Evolutionary conservation across 2,113 vertebrate species (phyloP), one percentile per base, ranked within the genome.

Genomic region (Xiphophorus maculatus): DNA sequence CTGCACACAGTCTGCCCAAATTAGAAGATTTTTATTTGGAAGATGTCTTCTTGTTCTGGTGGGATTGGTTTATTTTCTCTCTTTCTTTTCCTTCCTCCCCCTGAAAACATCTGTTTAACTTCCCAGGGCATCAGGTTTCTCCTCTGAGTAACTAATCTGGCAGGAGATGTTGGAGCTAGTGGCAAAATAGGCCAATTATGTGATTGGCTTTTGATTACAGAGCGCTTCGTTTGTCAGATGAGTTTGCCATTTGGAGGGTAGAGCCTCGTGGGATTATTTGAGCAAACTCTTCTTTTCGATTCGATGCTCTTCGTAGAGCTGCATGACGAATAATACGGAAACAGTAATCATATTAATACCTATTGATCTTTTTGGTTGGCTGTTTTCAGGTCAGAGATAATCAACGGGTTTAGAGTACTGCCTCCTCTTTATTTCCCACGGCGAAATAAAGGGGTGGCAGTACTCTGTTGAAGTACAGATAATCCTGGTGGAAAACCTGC

Each of bases 141-240:
- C 68, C 84, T 82, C 81, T 32, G 76, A 88, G 90, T 87, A 74
- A 78, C 83, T 88, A 84, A 90, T 93, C 91, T 93, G 90, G 76
- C 84, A 89, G 90, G 90, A 90, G 90, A 89, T 80, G 86, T 85
- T 87, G 90, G 90, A 91, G 89, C 90, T 91, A 80, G 90, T 92
- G 90, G 91, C 89, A 90, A 94, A 94, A 91, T 87, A 72, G 88
- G 79, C 87, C 92, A 94, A 93, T 93, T 93, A 93, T 88, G 89
- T 93, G 92, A 94, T 94, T 93, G 92, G 90, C 82, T 86, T 93
- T 93, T 94, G 93, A 94, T 94, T 94, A 93, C 87, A 67, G 77
- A 88, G 85, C 58, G 44, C 87, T 92, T 85, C 84, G 86, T 92
- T 92, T 90, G 86, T 93, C 88, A 77, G 91, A 91, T 86, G 88